Conservation (phyloP, 2,797 vertebrate genomes). For the Gorsachius magnificus region DNA sequence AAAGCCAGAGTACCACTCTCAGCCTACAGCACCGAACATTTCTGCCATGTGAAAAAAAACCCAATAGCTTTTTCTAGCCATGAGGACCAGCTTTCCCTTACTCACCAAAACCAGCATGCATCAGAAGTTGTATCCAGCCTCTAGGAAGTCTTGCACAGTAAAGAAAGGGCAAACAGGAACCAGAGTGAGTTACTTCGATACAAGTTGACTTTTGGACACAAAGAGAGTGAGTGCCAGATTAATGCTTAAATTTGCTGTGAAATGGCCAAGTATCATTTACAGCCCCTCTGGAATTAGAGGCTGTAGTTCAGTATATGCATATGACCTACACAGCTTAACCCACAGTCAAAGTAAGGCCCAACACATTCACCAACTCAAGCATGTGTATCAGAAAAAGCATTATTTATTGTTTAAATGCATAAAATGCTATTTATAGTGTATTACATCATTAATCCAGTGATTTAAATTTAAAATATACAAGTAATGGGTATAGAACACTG, state of each 20-base stretch:
- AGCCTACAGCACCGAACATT: background rate
- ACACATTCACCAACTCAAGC: background rate
- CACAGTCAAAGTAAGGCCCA: background rate
- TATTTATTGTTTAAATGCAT: slow-evolving; percentile 63
- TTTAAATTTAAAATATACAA: slow-evolving; percentile 45
- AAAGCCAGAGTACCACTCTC: background rate
- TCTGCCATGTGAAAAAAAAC: background rate
- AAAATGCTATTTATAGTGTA: slow-evolving; percentile 63
- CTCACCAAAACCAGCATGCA: background rate
- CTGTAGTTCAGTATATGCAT: background rate
- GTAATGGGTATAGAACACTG: background rate
- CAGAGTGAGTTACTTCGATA: background rate
- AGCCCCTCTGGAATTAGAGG: background rate
- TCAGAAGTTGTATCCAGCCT: background rate
- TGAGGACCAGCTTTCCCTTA: background rate
- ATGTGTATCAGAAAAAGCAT: slow-evolving; percentile 20
- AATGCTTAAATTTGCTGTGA: background rate
- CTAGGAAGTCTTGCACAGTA: too few relatives aligned
- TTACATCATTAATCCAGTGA: slow-evolving; percentile 39
- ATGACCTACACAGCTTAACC: background rate
- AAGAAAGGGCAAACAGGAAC: background rate
- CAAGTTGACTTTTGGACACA: background rate
- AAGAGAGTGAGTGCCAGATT: background rate
- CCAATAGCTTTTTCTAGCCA: background rate
- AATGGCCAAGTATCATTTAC: background rate